These are phyloP conservation scores for Drosophila imparisetae DNA, from an alignment of 2,888 invertebrate genomes.

Conservation along the genomic window DNA sequence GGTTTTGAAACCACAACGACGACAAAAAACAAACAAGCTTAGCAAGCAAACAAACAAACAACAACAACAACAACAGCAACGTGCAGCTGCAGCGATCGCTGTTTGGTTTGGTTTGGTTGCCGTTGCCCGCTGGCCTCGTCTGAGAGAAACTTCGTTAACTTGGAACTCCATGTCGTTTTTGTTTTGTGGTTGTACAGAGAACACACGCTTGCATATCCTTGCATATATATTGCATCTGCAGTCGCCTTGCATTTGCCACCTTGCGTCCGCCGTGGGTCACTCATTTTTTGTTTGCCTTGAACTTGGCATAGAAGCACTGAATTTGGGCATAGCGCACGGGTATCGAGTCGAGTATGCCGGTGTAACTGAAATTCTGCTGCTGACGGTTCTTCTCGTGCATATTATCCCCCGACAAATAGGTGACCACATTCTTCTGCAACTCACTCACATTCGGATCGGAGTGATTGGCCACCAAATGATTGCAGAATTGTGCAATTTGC, in stretches of 20 bases:
- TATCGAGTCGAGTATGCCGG: slow-evolving; percentile 91
- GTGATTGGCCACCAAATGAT: slow-evolving; percentile 85
- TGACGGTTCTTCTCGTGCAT: slow-evolving; percentile 83
- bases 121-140: slow-evolving; percentile 47
- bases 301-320: slow-evolving; percentile 92
- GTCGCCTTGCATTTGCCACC: slow-evolving; percentile 71
- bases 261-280: slow-evolving; percentile 63
- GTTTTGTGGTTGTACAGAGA: slow-evolving; percentile 66
- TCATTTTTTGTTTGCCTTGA: slow-evolving; percentile 88
- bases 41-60: slow-evolving; percentile 1
- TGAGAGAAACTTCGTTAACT: slow-evolving; percentile 72
- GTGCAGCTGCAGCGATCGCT: slow-evolving; percentile 51
- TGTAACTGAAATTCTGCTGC: slow-evolving; percentile 88
- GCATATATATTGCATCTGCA: slow-evolving; percentile 68
- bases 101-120: slow-evolving; percentile 34
- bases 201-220: slow-evolving; percentile 74
- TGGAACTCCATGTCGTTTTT: slow-evolving; percentile 71
- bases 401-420: slow-evolving; percentile 90
- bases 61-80: slow-evolving; percentile 16
- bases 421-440: slow-evolving; percentile 87
- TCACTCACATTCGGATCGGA: slow-evolving; percentile 85
- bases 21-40: slow-evolving; percentile 5
- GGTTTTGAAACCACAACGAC: slow-evolving; percentile 16
- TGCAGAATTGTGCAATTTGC: slow-evolving; percentile 85
- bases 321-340: slow-evolving; percentile 93